A percentile compares a stretch with the other conserved stretches of the same genome.
phyloP scores from a whole-genome alignment of 2,888 invertebrate species.

The Mythimna albipuncta region DNA sequence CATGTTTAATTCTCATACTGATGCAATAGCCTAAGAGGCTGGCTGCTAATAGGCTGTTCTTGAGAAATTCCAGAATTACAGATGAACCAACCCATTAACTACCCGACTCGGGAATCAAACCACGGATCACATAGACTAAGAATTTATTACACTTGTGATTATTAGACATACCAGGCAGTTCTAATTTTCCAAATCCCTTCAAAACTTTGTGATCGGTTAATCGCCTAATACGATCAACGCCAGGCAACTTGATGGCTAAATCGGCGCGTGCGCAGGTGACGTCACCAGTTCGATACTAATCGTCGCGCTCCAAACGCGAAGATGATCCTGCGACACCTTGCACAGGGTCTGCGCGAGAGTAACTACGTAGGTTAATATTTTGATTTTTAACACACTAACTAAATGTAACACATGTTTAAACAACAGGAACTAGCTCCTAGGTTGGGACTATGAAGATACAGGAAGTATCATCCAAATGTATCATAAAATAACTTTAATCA shows the following conservation, averaged over 20 bases:
- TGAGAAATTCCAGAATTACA: background rate
- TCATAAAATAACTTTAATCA: no score
- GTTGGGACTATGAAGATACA: no score
- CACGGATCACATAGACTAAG: background rate
- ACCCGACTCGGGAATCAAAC: background rate
- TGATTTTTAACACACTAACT: background rate
- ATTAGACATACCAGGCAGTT: background rate
- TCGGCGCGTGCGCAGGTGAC: conserved; percentile 35
- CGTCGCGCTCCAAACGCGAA: conserved; percentile 12
- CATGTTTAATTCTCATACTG: no score
- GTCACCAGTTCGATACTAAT: conserved; percentile 52
- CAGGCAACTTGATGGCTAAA: conserved; percentile 8
- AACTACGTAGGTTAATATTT: background rate
- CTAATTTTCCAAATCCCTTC: background rate
- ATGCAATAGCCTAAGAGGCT: no score
- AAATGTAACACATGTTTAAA: no score
- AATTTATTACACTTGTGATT: background rate
- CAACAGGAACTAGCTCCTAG: no score
- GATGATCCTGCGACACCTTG: conserved; percentile 23
- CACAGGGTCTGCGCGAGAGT: conserved; percentile 30
- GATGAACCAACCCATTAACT: background rate
- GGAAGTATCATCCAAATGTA: no score
- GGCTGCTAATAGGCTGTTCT: background rate
- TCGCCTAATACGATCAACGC: conserved; percentile 19
- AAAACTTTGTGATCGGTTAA: background rate